Percentiles rank a stretch among this genome's conserved stretches.
phyloP scores from a whole-genome alignment of 1,140 invertebrate species.

The Drosophila paulistorum region DNA sequence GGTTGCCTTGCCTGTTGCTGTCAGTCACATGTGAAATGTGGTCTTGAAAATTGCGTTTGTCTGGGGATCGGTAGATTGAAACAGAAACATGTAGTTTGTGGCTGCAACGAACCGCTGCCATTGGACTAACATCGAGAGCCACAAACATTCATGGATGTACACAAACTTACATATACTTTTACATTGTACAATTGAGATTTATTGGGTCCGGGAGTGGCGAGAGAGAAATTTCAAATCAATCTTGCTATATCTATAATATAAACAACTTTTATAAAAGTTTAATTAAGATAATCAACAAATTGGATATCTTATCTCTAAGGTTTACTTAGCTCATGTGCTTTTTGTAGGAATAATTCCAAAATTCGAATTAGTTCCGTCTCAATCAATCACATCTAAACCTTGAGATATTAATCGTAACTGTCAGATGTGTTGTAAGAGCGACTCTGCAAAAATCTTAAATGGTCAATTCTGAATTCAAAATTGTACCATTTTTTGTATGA shows the following conservation, averaged over 20 bases:
- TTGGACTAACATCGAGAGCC: constrained; percentile 31
- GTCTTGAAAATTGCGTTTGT: constrained; percentile 44
- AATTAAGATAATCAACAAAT: not conserved
- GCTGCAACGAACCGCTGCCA: constrained; percentile 33
- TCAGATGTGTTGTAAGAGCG: not conserved
- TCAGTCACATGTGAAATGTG: constrained; percentile 57
- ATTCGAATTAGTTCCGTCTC: not conserved
- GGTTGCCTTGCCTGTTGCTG: constrained; percentile 6
- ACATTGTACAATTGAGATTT: constrained; percentile 9
- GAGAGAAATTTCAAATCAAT: constrained; percentile 17
- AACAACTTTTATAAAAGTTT: not conserved
- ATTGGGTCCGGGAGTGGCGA: constrained; percentile 18
- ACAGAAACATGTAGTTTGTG: constrained; percentile 17
- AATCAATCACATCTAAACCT: not conserved
- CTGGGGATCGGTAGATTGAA: constrained; percentile 12
- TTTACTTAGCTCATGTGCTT: not conserved
- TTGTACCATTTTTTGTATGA: constrained; percentile 1
- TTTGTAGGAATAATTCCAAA: not conserved
- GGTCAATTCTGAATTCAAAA: constrained; percentile 6
- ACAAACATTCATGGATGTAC: constrained; percentile 4
- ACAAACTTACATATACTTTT: not conserved
- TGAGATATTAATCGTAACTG: not conserved
- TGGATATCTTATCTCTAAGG: not conserved
- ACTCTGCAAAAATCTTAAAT: constrained; percentile 6
- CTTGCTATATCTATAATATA: not conserved